Evolutionary conservation across 1,140 invertebrate species (phyloP).

Genomic region (Trypoxylus dichotomus): DNA sequence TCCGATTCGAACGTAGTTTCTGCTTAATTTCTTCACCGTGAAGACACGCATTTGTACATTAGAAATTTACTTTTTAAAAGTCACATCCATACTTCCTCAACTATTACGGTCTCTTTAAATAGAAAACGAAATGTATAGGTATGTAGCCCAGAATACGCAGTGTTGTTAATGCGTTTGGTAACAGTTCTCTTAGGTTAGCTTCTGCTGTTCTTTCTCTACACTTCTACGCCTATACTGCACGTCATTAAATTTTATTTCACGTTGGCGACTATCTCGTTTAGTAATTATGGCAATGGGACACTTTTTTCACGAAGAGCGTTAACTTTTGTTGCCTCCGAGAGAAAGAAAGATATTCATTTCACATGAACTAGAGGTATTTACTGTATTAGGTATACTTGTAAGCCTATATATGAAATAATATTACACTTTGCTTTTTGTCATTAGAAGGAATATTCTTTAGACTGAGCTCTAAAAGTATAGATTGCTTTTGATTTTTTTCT

Average conservation of each 20-base stretch:
- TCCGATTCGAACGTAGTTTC: background rate
- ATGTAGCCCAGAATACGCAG: background rate
- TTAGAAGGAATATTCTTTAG: no score
- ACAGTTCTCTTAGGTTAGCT: background rate
- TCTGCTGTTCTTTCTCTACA: background rate
- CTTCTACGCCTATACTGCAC: background rate
- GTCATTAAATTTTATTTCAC: slow-evolving; percentile 4
- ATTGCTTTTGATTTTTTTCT: no score
- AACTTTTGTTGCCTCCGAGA: no score
- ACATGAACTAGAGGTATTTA: no score
- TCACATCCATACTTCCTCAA: slow-evolving; percentile 3
- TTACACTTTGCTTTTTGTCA: no score
- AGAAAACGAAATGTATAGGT: background rate
- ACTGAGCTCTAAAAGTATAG: no score
- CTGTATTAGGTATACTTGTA: no score
- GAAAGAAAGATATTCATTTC: no score
- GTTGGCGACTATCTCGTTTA: background rate
- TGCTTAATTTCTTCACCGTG: slow-evolving; percentile 10
- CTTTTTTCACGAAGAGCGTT: no score
- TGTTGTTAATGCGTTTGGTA: background rate
- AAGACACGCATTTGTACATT: slow-evolving; percentile 16
- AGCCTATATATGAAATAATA: no score
- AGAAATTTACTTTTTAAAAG: background rate
- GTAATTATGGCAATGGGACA: background rate
- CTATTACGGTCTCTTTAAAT: background rate